Percentiles rank a stretch among this genome's conserved stretches.
Evolutionary conservation across 2,888 invertebrate genomes (phyloP).

Genomic region (Clitarchus hookeri): DNA sequence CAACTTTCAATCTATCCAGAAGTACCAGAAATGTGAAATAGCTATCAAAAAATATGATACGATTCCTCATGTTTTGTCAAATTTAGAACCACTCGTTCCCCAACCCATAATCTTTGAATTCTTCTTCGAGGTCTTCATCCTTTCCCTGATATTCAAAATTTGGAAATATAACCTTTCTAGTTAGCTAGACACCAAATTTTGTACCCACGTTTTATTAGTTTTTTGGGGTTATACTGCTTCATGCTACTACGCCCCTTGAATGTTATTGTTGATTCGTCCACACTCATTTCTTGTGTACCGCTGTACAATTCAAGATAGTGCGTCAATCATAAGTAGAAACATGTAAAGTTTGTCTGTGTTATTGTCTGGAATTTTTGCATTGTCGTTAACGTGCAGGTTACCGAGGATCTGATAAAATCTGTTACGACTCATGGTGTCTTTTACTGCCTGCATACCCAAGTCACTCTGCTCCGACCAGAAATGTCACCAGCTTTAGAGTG

Average conservation of each 20-base stretch:
- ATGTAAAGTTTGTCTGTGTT: too few relatives aligned
- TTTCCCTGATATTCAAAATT: slow-evolving; percentile 38
- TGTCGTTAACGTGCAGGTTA: too few relatives aligned
- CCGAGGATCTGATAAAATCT: neutral
- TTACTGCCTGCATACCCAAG: neutral
- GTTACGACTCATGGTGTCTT: neutral
- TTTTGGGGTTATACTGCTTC: too few relatives aligned
- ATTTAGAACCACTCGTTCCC: slow-evolving; percentile 29
- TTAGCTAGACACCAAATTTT: slow-evolving; percentile 37
- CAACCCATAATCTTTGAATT: slow-evolving; percentile 26
- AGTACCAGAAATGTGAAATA: neutral
- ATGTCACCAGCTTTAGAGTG: too few relatives aligned
- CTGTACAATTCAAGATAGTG: too few relatives aligned
- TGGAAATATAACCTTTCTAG: slow-evolving; percentile 29
- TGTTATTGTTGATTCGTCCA: too few relatives aligned
- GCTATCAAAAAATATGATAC: neutral
- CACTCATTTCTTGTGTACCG: too few relatives aligned
- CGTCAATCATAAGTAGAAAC: too few relatives aligned
- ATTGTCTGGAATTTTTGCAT: too few relatives aligned
- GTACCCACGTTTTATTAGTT: slow-evolving; percentile 33
- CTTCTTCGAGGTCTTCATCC: slow-evolving; percentile 19
- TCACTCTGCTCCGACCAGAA: too few relatives aligned
- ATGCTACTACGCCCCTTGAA: too few relatives aligned
- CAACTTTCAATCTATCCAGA: neutral
- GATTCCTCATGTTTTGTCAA: slow-evolving; percentile 23